Conservation (phyloP, 1,140 invertebrate species). For the Rhagoletis zephyria region DNA sequence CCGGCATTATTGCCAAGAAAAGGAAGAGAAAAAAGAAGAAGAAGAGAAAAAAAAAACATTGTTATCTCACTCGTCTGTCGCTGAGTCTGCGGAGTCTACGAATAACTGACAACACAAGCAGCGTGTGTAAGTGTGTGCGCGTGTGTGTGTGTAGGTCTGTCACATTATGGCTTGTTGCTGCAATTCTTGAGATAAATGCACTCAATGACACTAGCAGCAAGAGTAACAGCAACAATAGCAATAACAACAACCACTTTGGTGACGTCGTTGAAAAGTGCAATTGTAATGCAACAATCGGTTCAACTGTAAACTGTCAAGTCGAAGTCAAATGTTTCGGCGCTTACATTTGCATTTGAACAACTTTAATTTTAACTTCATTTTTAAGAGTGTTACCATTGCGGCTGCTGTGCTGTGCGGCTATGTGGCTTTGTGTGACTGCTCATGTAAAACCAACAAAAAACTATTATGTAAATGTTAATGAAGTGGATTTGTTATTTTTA, state of each 20-base stretch:
- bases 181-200: constrained; percentile 51
- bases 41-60: not conserved
- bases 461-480: constrained; percentile 53
- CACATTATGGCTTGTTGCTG: constrained; percentile 13
- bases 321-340: constrained; percentile 44
- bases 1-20: not conserved
- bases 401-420: not conserved
- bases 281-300: constrained; percentile 44
- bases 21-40: too few relatives aligned
- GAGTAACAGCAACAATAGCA: not conserved
- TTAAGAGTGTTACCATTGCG: not conserved
- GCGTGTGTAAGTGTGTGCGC: not conserved
- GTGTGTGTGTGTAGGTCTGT: constrained; percentile 21
- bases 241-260: not conserved
- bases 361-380: not conserved
- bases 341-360: constrained; percentile 41
- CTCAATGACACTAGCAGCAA: constrained; percentile 41
- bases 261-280: constrained; percentile 30
- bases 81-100: not conserved
- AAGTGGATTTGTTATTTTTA: constrained; percentile 48
- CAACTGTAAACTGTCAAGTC: constrained; percentile 36
- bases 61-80: constrained; percentile 30
- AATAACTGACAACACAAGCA: too few relatives aligned
- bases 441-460: constrained; percentile 40
- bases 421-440: not conserved